A percentile compares a stretch with the other conserved stretches of the same genome.
These are phyloP conservation scores for Limnephilus lunatus DNA, from an alignment of 2,888 invertebrate genomes.

Conservation along the genomic window DNA sequence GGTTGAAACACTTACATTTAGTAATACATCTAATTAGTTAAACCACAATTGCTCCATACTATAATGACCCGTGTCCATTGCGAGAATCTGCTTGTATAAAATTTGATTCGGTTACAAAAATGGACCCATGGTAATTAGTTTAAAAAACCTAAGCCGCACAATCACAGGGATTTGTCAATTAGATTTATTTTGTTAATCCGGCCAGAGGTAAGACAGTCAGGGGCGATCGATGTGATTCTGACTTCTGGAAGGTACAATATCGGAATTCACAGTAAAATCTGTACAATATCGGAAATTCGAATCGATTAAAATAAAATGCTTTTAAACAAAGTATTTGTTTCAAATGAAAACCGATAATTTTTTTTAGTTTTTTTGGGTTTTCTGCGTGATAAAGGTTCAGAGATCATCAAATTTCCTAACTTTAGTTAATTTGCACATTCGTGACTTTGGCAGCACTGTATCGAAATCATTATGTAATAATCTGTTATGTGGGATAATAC, in stretches of 20 bases:
- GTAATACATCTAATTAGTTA: conserved; percentile 2
- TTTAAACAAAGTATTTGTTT: no score
- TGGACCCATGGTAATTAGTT: not conserved
- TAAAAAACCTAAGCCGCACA: not conserved
- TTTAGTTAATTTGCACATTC: no score
- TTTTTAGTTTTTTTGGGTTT: no score
- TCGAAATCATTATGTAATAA: no score
- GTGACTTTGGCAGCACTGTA: no score
- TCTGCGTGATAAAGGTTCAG: no score
- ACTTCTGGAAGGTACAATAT: not conserved
- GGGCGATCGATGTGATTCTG: not conserved
- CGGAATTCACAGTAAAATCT: no score
- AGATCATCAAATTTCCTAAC: no score
- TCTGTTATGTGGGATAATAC: no score
- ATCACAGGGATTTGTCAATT: not conserved
- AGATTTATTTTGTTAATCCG: not conserved
- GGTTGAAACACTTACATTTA: not conserved
- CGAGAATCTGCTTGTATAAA: not conserved
- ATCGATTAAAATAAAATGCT: no score
- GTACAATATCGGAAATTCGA: no score
- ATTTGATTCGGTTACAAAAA: not conserved
- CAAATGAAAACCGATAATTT: no score
- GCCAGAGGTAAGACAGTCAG: not conserved
- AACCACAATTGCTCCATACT: not conserved
- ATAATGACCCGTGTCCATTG: not conserved